These are phyloP conservation scores for Triplophysa yarkandensis DNA, from an alignment of 2,797 vertebrate species.

Conservation along the genomic window DNA sequence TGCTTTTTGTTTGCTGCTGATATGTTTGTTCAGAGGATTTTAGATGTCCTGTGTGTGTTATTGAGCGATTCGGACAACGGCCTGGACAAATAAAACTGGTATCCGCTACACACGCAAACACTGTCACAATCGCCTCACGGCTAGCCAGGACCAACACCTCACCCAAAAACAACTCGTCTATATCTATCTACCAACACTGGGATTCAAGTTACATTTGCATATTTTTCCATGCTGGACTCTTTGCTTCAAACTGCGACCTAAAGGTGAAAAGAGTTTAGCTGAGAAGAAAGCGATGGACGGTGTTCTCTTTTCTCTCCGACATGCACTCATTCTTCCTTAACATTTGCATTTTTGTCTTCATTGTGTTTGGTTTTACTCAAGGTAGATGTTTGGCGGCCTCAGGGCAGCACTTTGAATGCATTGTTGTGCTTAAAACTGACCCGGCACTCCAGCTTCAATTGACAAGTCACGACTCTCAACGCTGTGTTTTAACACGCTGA, in stretches of 20 bases:
- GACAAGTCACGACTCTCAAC: conserved; percentile 10
- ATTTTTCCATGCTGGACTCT: conserved; percentile 19
- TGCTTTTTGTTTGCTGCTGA: conserved; percentile 21
- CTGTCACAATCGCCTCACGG: neutral
- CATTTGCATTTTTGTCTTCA: conserved; percentile 6
- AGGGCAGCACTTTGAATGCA: neutral
- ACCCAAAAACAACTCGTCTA: conserved; percentile 12
- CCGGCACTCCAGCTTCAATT: conserved; percentile 9
- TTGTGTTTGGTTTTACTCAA: neutral
- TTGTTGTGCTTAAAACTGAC: conserved; percentile 18
- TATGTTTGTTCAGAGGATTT: conserved; percentile 42
- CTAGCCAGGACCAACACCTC: neutral
- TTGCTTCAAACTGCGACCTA: neutral
- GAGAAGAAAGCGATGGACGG: neutral
- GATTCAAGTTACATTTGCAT: conserved; percentile 36
- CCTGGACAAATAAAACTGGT: conserved; percentile 38
- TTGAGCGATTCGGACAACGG: conserved; percentile 23
- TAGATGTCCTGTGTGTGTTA: conserved; percentile 10
- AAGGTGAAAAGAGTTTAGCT: conserved; percentile 4
- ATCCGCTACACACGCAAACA: conserved; percentile 5
- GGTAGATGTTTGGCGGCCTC: neutral
- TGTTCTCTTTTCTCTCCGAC: neutral
- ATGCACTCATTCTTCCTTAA: neutral
- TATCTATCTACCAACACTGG: conserved; percentile 25
- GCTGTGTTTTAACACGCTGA: neutral